Evolutionary conservation across 2,797 vertebrate genomes (phyloP).

Genomic region (Protosalanx chinensis): DNA sequence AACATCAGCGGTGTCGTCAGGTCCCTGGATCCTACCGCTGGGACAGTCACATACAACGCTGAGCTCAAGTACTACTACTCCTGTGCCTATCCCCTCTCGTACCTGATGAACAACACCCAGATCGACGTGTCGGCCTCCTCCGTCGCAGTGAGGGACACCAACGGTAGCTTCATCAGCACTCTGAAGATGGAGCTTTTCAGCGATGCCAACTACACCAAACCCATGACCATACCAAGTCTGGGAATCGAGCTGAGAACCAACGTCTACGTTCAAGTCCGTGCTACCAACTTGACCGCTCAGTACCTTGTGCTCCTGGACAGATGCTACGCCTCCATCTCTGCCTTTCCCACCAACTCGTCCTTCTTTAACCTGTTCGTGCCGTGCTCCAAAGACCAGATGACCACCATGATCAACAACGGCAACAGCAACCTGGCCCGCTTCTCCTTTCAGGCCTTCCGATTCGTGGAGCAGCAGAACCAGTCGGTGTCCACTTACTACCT

Average conservation of each 20-base stretch:
- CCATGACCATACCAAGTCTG: constrained; percentile 55
- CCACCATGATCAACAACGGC: constrained; percentile 69
- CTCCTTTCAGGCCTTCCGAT: constrained; percentile 74
- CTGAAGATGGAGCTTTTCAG: constrained; percentile 67
- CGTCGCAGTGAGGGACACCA: constrained; percentile 71
- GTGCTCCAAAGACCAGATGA: constrained; percentile 62
- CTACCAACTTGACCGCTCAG: constrained; percentile 73
- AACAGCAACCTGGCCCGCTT: constrained; percentile 67
- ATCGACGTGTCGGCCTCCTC: constrained; percentile 66
- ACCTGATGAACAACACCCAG: constrained; percentile 68
- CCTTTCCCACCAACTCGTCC: constrained; percentile 59
- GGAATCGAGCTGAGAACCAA: constrained; percentile 68
- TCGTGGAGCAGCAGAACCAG: constrained; percentile 73
- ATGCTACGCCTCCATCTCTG: constrained; percentile 73
- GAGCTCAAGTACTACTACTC: constrained; percentile 69
- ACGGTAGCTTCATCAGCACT: constrained; percentile 80
- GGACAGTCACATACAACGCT: constrained; percentile 61
- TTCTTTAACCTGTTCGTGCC: constrained; percentile 74
- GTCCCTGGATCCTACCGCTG: constrained; percentile 52
- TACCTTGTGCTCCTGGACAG: constrained; percentile 74
- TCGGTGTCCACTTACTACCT: constrained; percentile 72
- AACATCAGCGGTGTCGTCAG: constrained; percentile 65
- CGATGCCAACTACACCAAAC: constrained; percentile 50
- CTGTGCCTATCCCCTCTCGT: constrained; percentile 67
- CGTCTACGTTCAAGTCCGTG: constrained; percentile 73